phyloP scores from a whole-genome alignment of 2,113 vertebrate species.

The Panthera uncia region DNA sequence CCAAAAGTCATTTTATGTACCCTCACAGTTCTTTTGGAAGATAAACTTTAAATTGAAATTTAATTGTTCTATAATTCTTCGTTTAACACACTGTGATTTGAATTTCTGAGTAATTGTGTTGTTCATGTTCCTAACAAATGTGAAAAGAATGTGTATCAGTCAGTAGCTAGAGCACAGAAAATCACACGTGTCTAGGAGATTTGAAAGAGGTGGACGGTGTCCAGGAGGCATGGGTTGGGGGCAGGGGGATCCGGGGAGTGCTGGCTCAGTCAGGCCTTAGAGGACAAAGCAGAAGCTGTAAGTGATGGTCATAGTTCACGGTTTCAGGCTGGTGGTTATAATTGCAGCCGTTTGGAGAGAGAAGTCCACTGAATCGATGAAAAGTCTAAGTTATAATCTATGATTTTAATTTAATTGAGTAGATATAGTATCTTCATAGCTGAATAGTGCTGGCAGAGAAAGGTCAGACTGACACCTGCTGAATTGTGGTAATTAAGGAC shows the following conservation, averaged over 20 bases:
- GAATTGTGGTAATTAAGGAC: not conserved
- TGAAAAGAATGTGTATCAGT: slow-evolving; percentile 20
- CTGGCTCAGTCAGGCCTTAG: not conserved
- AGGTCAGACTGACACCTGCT: not conserved
- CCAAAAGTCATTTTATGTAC: not conserved
- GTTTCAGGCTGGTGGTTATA: not conserved
- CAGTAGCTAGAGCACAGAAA: not conserved
- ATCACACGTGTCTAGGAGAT: not conserved
- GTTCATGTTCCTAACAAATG: not conserved
- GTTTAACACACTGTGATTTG: slow-evolving; percentile 39
- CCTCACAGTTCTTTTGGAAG: slow-evolving; percentile 33
- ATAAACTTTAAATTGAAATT: slow-evolving; percentile 38
- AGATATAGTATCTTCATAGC: not conserved
- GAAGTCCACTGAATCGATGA: not conserved
- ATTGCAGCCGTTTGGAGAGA: not conserved
- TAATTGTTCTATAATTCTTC: slow-evolving; percentile 52
- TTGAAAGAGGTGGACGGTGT: not conserved
- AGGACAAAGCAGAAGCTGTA: not conserved
- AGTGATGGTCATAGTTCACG: not conserved
- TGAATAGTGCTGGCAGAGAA: not conserved
- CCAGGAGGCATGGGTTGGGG: not conserved
- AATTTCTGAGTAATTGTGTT: slow-evolving; percentile 46
- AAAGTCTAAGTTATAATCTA: slow-evolving; percentile 1
- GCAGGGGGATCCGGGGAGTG: not conserved
- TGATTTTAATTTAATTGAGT: not conserved